Conservation (phyloP, 2,113 vertebrate species). For the Indicator maculatus region DNA sequence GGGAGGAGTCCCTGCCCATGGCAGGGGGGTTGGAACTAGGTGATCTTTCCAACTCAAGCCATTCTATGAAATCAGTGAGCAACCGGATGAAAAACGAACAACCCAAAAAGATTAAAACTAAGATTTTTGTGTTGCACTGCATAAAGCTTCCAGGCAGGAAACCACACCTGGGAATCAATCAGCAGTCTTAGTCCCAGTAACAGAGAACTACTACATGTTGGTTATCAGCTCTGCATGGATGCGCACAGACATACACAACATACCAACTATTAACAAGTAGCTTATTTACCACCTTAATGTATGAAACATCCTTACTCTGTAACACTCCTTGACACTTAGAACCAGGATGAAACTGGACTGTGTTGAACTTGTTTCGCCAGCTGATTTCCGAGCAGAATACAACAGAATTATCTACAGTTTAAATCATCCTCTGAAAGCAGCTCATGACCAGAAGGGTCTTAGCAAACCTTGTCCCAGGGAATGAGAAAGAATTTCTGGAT, state of each 20-base stretch:
- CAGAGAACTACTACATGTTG: background rate
- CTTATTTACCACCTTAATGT: background rate
- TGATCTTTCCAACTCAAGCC: no score
- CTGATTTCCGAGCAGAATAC: background rate
- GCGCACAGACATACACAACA: background rate
- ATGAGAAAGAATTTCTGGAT: slow-evolving; percentile 36
- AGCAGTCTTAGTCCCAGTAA: background rate
- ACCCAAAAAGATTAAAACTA: background rate
- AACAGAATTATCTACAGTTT: background rate
- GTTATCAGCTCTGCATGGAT: background rate
- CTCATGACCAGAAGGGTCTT: background rate
- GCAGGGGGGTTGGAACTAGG: no score
- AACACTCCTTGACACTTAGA: background rate
- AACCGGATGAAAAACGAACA: background rate
- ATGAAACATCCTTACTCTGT: background rate
- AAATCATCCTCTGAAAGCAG: slow-evolving; percentile 3
- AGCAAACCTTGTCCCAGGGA: background rate
- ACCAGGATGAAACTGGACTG: background rate
- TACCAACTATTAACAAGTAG: background rate
- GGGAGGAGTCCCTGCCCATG: no score
- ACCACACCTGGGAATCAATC: background rate
- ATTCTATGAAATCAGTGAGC: background rate
- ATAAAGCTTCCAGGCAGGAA: background rate
- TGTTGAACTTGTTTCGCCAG: background rate
- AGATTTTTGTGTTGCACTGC: background rate